Conservation (phyloP, 2,113 vertebrate genomes). For the Lontra canadensis region DNA sequence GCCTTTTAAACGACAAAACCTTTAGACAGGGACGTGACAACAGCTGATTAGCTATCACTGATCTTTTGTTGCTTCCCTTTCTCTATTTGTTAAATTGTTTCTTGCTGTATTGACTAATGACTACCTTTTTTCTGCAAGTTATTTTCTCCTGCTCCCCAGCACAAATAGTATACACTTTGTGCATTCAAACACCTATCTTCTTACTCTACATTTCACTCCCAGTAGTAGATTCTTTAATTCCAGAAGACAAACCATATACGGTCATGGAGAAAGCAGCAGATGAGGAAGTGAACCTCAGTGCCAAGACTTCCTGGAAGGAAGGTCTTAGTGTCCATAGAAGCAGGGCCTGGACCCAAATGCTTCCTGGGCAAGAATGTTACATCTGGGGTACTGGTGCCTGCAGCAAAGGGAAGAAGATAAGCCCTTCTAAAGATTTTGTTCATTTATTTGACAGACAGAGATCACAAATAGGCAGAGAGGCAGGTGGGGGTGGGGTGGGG, state of each 20-base stretch:
- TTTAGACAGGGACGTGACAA: neutral
- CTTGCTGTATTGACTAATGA: neutral
- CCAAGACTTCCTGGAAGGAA: slow-evolving; percentile 8
- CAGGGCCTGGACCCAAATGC: neutral
- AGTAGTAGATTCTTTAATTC: neutral
- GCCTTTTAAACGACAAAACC: neutral
- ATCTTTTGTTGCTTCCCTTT: neutral
- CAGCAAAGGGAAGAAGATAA: neutral
- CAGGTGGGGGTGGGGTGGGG: no score
- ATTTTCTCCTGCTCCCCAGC: neutral
- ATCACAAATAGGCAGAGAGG: no score
- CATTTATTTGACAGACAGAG: no score
- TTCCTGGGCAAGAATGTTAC: neutral
- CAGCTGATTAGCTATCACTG: neutral
- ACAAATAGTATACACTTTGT: neutral
- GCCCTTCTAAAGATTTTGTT: neutral
- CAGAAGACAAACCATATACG: neutral
- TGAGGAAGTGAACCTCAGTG: neutral
- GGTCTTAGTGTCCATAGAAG: neutral
- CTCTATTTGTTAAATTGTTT: neutral
- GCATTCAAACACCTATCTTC: neutral
- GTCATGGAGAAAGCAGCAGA: neutral
- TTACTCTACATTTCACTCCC: neutral
- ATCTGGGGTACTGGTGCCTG: neutral
- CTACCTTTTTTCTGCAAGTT: neutral